These are phyloP conservation scores for Salvator merianae DNA, from an alignment of 2,113 vertebrate genomes.

Conservation along the genomic window DNA sequence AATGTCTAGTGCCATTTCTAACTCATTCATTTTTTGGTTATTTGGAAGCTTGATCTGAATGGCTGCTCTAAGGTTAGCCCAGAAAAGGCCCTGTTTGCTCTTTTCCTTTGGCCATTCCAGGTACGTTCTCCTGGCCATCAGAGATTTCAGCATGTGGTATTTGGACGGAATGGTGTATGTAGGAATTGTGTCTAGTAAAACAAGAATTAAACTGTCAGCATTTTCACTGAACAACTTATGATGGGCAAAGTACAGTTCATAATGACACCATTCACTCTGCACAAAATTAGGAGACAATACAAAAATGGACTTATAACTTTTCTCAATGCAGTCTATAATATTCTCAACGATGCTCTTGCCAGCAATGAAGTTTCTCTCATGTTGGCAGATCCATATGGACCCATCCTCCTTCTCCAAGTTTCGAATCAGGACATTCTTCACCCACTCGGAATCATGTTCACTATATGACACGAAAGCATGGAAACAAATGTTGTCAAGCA, in stretches of 20 bases:
- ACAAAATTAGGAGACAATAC: conserved; percentile 90
- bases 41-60: conserved; percentile 70
- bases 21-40: conserved; percentile 66
- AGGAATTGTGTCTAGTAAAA: conserved; percentile 88
- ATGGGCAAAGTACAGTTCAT: conserved; percentile 92
- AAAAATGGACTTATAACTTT: conserved; percentile 86
- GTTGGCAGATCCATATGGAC: conserved; percentile 79
- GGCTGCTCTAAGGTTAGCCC: conserved; percentile 85
- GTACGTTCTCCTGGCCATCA: conserved; percentile 85
- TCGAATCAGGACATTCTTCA: conserved; percentile 79
- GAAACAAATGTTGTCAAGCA: conserved; percentile 71
- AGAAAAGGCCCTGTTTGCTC: conserved; percentile 84
- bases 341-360: conserved; percentile 90
- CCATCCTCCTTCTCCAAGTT: conserved; percentile 79
- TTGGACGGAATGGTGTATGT: conserved; percentile 82
- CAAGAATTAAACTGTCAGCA: conserved; percentile 80
- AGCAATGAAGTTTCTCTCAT: conserved; percentile 85
- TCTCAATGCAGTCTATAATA: conserved; percentile 88
- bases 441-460: conserved; percentile 82
- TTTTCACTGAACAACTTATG: conserved; percentile 80
- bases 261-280: conserved; percentile 94
- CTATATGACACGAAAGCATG: conserved; percentile 92
- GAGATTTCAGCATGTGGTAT: conserved; percentile 86
- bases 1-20: not conserved
- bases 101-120: conserved; percentile 89